Conservation (phyloP, 2,113 vertebrate species). For the cat (Felis catus) region DNA sequence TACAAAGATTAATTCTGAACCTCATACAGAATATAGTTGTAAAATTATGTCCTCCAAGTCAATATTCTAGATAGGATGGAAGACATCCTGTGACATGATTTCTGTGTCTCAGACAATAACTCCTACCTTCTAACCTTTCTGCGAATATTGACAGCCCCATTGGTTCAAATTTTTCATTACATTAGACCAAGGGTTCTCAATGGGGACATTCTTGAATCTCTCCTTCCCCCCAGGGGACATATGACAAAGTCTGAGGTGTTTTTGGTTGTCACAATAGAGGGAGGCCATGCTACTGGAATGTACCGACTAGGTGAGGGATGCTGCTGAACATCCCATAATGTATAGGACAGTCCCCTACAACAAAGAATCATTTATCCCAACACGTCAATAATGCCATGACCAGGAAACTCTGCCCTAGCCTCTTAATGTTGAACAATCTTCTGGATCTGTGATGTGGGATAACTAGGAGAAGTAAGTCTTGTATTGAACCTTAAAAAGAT, state of each 20-base stretch:
- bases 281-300: neutral
- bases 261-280: neutral
- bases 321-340: neutral
- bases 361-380: neutral
- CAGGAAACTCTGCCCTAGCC: neutral
- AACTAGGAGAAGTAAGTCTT: neutral
- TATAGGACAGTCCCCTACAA: neutral
- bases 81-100: neutral
- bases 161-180: neutral
- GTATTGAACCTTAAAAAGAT: neutral
- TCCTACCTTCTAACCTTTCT: neutral
- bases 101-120: neutral
- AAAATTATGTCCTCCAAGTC: neutral
- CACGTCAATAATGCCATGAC: neutral
- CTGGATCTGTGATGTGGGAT: neutral
- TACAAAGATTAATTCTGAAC: neutral
- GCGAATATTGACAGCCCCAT: neutral
- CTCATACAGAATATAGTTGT: neutral
- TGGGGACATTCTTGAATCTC: neutral
- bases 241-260: neutral
- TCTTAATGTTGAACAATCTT: neutral
- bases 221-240: neutral
- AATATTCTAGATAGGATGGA: neutral
- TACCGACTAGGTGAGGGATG: neutral
- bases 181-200: neutral